phyloP scores from a whole-genome alignment of 2,113 vertebrate genomes.

The Barnardius zonarius region DNA sequence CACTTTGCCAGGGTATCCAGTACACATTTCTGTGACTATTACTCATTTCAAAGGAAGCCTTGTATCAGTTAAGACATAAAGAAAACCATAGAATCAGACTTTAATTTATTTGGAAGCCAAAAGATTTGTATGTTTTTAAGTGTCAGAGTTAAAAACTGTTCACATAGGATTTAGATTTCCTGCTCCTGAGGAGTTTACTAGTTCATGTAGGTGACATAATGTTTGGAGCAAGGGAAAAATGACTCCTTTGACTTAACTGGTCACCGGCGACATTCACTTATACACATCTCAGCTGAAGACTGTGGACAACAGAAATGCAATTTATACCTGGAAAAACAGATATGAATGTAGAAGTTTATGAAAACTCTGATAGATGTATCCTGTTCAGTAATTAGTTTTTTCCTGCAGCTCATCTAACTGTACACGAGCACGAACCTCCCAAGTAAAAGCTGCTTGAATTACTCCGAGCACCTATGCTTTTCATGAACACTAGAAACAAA shows the following conservation, averaged over 20 bases:
- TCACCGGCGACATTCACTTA: background rate
- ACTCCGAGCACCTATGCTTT: background rate
- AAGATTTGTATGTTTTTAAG: background rate
- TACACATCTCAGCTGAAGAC: background rate
- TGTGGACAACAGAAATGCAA: background rate
- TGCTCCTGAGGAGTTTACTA: background rate
- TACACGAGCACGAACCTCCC: background rate
- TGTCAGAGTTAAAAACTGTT: background rate
- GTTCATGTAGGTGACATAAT: background rate
- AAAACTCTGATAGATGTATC: background rate
- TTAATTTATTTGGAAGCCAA: background rate
- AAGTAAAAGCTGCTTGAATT: background rate
- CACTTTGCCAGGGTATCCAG: background rate
- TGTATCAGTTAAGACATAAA: background rate
- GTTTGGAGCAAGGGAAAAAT: background rate
- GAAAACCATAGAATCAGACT: background rate
- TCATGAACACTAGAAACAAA: background rate
- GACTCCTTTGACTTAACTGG: background rate
- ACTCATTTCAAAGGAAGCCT: background rate
- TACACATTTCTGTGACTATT: background rate
- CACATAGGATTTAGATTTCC: background rate
- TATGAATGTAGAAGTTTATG: background rate
- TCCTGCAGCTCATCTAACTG: background rate
- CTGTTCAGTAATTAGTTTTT: background rate
- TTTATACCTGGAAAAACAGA: background rate